These are phyloP conservation scores for Lysandra coridon DNA, from an alignment of 2,888 invertebrate genomes.

Conservation along the genomic window DNA sequence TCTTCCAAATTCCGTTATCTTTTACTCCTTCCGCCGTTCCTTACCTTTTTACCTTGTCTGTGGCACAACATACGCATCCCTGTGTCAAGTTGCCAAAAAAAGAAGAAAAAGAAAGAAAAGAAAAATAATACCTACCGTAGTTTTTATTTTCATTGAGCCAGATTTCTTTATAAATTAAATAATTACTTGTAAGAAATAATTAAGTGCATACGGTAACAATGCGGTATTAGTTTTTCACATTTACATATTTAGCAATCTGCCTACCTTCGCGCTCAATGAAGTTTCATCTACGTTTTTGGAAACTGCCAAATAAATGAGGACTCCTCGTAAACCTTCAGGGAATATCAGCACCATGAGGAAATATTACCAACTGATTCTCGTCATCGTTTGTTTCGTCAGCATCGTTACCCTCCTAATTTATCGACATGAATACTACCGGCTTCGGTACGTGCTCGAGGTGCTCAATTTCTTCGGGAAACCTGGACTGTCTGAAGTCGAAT, in stretches of 20 bases:
- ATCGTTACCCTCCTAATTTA: constrained; percentile 88
- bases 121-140: too few relatives aligned
- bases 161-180: too few relatives aligned
- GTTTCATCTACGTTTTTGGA: not conserved
- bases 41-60: too few relatives aligned
- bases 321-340: constrained; percentile 60
- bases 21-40: too few relatives aligned
- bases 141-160: too few relatives aligned
- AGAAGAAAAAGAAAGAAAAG: too few relatives aligned
- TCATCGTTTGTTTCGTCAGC: constrained; percentile 86
- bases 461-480: constrained; percentile 92
- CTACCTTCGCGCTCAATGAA: not conserved
- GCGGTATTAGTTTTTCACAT: not conserved
- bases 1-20: too few relatives aligned
- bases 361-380: constrained; percentile 88
- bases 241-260: not conserved
- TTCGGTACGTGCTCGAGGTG: constrained; percentile 91
- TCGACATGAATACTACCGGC: constrained; percentile 90
- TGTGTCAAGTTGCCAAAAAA: too few relatives aligned
- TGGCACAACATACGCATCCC: too few relatives aligned
- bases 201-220: not conserved
- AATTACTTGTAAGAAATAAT: too few relatives aligned
- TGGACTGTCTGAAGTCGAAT: constrained; percentile 75
- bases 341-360: constrained; percentile 86
- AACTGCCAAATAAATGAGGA: constrained; percentile 61